Evolutionary conservation across 1,140 invertebrate species (phyloP).

Genomic region (Papilio helenus): DNA sequence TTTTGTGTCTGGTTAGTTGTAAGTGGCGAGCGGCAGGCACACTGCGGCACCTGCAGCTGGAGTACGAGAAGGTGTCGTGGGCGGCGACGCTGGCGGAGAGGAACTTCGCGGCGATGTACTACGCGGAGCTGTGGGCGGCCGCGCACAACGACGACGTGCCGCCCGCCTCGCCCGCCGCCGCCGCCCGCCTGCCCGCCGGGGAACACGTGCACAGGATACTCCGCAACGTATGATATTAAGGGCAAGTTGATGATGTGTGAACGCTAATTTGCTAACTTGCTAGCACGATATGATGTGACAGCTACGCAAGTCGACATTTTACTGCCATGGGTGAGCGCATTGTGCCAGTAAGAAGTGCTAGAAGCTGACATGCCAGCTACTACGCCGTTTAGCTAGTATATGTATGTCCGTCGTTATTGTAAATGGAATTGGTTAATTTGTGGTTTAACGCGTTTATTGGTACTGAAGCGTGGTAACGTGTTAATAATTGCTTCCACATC

Average conservation of each 20-base stretch:
- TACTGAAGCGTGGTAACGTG: neutral
- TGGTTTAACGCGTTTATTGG: neutral
- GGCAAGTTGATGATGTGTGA: too few species aligned
- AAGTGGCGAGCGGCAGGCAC: slow-evolving; percentile 43
- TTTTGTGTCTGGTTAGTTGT: too few species aligned
- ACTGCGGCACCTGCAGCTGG: slow-evolving; percentile 62
- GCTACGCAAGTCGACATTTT: too few species aligned
- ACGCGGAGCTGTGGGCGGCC: slow-evolving; percentile 72
- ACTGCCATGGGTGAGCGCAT: too few species aligned
- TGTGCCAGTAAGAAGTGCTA: too few species aligned
- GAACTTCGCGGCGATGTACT: slow-evolving; percentile 70
- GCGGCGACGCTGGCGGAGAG: slow-evolving; percentile 67
- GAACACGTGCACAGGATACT: slow-evolving; percentile 70
- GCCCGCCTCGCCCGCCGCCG: slow-evolving; percentile 61
- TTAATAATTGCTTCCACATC: too few species aligned
- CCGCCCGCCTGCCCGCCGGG: slow-evolving; percentile 54
- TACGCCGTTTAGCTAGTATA: too few species aligned
- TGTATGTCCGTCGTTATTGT: neutral
- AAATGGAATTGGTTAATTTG: neutral
- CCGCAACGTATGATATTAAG: slow-evolving; percentile 67
- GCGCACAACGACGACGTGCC: slow-evolving; percentile 60
- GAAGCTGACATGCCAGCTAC: too few species aligned
- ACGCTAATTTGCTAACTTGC: too few species aligned
- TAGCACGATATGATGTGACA: too few species aligned
- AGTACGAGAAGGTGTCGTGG: slow-evolving; percentile 72